Evolutionary conservation across 2,113 vertebrate species (phyloP).

Genomic region (Lonchura striata): DNA sequence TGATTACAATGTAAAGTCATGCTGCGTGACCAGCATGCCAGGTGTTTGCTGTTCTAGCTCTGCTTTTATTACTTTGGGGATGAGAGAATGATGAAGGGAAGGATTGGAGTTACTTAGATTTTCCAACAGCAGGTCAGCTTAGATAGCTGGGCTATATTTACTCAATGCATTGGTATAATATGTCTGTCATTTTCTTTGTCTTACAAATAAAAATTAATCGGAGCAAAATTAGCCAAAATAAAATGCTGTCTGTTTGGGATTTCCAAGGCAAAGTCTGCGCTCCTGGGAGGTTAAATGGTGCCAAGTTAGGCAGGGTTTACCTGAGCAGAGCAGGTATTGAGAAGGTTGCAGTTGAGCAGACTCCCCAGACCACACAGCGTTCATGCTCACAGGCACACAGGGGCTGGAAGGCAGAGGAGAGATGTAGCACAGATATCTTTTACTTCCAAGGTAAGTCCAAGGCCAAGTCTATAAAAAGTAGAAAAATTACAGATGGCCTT

Average conservation of each 20-base stretch:
- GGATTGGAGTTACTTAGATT: constrained; percentile 19
- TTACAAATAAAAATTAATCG: background rate
- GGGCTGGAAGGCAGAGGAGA: background rate
- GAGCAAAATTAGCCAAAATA: constrained; percentile 1
- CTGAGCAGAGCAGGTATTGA: background rate
- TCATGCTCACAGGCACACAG: background rate
- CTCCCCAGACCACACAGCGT: background rate
- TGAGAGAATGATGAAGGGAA: constrained; percentile 16
- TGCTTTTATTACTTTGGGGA: constrained; percentile 58
- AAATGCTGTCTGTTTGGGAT: background rate
- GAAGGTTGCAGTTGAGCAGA: background rate
- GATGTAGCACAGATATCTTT: background rate
- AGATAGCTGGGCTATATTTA: constrained; percentile 26
- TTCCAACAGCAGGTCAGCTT: constrained; percentile 44
- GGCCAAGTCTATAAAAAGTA: background rate
- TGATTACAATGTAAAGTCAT: constrained; percentile 72
- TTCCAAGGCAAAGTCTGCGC: background rate
- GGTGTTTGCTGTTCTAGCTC: constrained; percentile 68
- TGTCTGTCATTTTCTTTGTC: background rate
- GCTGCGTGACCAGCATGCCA: constrained; percentile 69
- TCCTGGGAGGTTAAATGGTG: background rate
- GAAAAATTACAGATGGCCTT: background rate
- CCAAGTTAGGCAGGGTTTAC: background rate
- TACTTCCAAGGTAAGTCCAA: too few species aligned
- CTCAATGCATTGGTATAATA: background rate